Percentiles rank a stretch among this genome's conserved stretches.
phyloP scores from a whole-genome alignment of 1,140 invertebrate genomes.

The Pseudomyrmex dendroicus region DNA sequence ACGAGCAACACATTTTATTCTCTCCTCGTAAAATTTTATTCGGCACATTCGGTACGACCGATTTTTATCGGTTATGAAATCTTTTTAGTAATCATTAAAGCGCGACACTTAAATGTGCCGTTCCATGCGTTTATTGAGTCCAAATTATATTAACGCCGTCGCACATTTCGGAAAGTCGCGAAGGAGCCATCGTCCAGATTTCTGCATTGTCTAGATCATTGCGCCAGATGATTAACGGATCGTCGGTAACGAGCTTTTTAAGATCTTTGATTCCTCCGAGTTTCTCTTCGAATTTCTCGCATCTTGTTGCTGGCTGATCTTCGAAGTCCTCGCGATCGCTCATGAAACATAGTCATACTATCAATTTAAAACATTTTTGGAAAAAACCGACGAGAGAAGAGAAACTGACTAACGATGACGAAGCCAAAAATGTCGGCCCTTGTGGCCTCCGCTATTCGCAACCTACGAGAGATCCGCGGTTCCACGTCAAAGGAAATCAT shows the following conservation, averaged over 20 bases:
- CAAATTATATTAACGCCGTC: conserved; percentile 19
- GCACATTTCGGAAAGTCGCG: conserved; percentile 25
- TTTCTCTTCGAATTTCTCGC: background rate
- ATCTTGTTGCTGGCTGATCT: background rate
- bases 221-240: conserved; percentile 20
- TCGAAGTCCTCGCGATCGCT: conserved; percentile 4
- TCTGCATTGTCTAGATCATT: background rate
- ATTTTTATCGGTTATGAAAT: conserved; percentile 58
- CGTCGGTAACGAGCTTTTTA: background rate
- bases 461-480: conserved; percentile 78
- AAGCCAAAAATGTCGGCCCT: conserved; percentile 79
- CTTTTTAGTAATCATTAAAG: conserved; percentile 38
- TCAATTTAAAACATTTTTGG: background rate
- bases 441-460: conserved; percentile 79
- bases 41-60: conserved; percentile 40
- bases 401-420: conserved; percentile 60
- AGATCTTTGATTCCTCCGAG: background rate
- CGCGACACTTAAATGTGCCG: conserved; percentile 22
- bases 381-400: background rate
- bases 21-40: conserved; percentile 57
- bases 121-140: conserved; percentile 5
- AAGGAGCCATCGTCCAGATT: background rate
- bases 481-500: conserved; percentile 82
- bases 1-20: background rate
- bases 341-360: conserved; percentile 17